Evolutionary conservation across 1,140 invertebrate genomes (phyloP), one percentile per base, ranked within the genome.

Genomic region (Drosophila pallidifrons): DNA sequence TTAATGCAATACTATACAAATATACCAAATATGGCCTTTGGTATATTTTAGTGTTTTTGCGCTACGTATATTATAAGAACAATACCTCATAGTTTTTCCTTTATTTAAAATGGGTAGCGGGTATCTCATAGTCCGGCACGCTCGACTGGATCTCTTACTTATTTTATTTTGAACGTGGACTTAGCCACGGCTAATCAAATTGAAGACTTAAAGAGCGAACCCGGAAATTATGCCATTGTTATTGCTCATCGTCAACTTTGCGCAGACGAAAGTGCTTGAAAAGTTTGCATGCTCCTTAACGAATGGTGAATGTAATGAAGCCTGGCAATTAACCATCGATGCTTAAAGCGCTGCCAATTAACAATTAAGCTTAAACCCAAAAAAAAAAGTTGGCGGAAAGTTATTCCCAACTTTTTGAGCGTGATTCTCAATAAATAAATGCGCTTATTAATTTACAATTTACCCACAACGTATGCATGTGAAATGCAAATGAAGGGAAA

Each of bases 191-290:
- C 57, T 71, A 75, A 75, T 75, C 59, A 63, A 52, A 20, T 20
- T 3, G 20, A 20, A 20, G 20, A 20, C 20, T 25, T 25, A 25
- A 25, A 25, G 3, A 25, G 20, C 20, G 20, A 25, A 25, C 20
- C 20, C 20, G 20, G 20, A 25, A 25, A 73, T 67, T 69, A 63
- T 64, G 74, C 68, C 65, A 65, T 86, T 86, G 74, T 83, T 5
- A 79, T 81, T 81, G 46, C 15, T 28, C 43, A 25, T 25, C 20
- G 25, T 46, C 47, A 88, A 88, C 76, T 87, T 87, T 79, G 52
- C 58, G 81, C 82, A 83, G 83, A 88, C 83, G 83, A 81, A 88
- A 83, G 73, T 60, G 68, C 81, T 88, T 70, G 58, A 88, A 88
- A 88, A 88, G 64, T 88, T 88, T 81, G 55, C 38, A 65, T 38